Evolutionary conservation across 2,888 invertebrate genomes (phyloP), one percentile per base, ranked within the genome.

Genomic region (Pinctada fucata): DNA sequence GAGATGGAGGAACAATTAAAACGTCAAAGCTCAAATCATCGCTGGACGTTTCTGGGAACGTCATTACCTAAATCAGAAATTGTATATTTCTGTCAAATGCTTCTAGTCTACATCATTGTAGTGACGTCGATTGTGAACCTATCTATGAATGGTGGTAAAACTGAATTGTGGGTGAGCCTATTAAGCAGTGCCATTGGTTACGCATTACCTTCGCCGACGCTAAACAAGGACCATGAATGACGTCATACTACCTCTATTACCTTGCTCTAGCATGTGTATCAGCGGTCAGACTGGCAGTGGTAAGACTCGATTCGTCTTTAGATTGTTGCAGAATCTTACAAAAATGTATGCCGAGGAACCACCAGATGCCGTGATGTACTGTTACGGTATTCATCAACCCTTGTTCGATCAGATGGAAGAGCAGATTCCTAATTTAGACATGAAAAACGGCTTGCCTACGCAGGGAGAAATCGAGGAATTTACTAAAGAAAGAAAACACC

Each of bases 361-460:
- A n/a, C 81, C 83, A 3, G n/a, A 16, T 3, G 6, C 66, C 2
- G 50, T 79, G 2, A 45, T 83, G 48, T 81, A 79, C 65, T 81
- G 52, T 64, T 83, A 80, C 58, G 69, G 82, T 47, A 82, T 83
- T 6, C 79, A 83, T 76, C 84, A 84, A 75, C 82, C 82, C 6
- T 68, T 83, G 13, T 84, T 72, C 70, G 75, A 75, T 13, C 77
- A 82, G 52, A 83, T 84, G 76, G 79, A 83, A 78, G 66, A 70
- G 31, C 58, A 68, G 2, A 78, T 84, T 48, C 79, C 82, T 0
- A 45, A 79, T n/a, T n/a, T 66, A 16, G 16, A 13, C 66, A 66
- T 66, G 66, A 66, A 66, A 66, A 8, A 66, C 10, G 66, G 66
- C 10, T 16, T 66, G 10, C 66, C 66, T 16, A 66, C 66, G 31